Base-by-base conservation (phyloP, 2,113 vertebrate species). In the Rhineura floridana region DNA sequence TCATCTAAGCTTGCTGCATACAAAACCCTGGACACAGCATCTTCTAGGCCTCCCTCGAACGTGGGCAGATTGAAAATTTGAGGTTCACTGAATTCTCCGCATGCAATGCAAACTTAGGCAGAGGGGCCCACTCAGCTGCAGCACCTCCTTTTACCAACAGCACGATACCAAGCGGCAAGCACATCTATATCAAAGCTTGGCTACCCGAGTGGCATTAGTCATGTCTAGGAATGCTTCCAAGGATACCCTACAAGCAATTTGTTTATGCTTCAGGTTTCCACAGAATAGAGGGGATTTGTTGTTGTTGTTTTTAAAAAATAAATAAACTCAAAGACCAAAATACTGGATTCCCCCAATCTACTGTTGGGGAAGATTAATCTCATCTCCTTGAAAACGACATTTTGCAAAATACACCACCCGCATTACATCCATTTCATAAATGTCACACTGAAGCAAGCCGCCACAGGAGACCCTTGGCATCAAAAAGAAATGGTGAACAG, bases 71-170 rank as follows among this genome's bases (percentile, higher is more conserved):
- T 85, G 52, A 76, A 85, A 75, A 87, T 30, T 44, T 11, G 80
- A 23, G 83, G 62, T 90, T 93, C 89, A 93, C 76, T 91, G 89
- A 76, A 72, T 67, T 87, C 63, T 52, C 63, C 10, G 25, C n/a
- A 30, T 77, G 48, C 90, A 89, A 90, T 9, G 7, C 10, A 87
- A 3, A 77, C 46, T 79, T 89, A 59, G n/a, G 90, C 52, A 33
- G 36, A 55, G 85, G 87, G 87, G 84, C 55, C 30, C 48, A 91
- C 30, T 77, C 70, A 70, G 36, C 52, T 79, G 84, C 46, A 82
- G 72, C 89, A 65, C 7, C 75, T 25, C 39, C 36, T 28, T 33
- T 19, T n/a, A 6, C 33, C 70, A 93, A 36, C 59, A 76, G 72
- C 1, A 5, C 30, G 10, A 76, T 67, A 81, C n/a, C 44, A 85